Evolutionary conservation across 2,797 vertebrate genomes (phyloP), one percentile per base, ranked within the genome.

Genomic region (Toxotes lorentzi): DNA sequence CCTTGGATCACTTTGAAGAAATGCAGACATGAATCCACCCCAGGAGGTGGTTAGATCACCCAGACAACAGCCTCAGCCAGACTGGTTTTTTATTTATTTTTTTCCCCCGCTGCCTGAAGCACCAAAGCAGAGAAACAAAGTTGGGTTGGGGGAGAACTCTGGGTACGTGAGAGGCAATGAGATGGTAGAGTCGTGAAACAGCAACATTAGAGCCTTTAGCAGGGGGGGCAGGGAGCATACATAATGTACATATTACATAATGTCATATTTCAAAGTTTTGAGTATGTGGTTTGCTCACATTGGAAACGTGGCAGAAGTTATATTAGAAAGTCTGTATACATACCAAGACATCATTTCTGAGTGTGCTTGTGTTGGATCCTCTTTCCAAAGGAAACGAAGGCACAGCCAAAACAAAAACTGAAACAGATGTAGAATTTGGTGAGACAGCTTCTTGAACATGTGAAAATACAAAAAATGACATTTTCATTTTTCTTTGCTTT

Each of bases 21-120:
- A 86, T 78, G 56, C 76, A 89, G 89, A 91, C 87, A 82, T 69
- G 85, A 88, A 87, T 87, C 76, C 81, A 84, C 84, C 84, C 68
- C 76, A 72, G 87, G 89, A 90, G 89, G 76, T 70, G 75, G 84
- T 89, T 87, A 84, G 84, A 86, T 92, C 90, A 86, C 67, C 77
- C 76, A 34, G 75, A 84, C 86, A 85, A 82, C 82, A 51, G 73
- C 68, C 85, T 81, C 85, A 78, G 76, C 66, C 78, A 86, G 65
- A 76, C 54, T 60, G 35, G 21, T 61, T 61, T 51, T 38, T 21
- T 56, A 34, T 47, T 27, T 43, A 45, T 50, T 23, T 56, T 32
- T 40, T 21, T 10, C 60, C 58, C 47, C 64, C 2, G 14, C 81
- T 4, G 86, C 89, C 88, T 78, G 60, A 64, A 88, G 87, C 76